phyloP scores from a whole-genome alignment of 2,113 vertebrate species.

The Sphaerodactylus townsendi region DNA sequence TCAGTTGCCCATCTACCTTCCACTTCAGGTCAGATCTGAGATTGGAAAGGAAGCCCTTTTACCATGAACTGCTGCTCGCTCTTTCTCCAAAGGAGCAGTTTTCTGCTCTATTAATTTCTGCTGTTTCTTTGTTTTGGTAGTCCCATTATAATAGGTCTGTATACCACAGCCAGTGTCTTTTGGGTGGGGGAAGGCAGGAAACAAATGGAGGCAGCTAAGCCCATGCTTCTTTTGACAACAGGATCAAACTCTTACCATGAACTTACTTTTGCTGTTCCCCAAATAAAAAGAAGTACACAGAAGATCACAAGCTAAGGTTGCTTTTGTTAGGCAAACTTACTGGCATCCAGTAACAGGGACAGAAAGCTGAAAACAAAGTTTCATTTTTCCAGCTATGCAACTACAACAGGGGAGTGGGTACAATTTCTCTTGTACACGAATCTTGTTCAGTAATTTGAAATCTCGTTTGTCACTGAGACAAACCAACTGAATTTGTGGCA shows the following conservation, averaged over 20 bases:
- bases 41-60: constrained; percentile 48
- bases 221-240: neutral
- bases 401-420: constrained; percentile 12
- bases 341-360: neutral
- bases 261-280: neutral
- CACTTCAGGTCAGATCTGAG: constrained; percentile 5
- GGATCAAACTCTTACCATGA: constrained; percentile 21
- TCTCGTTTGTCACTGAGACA: neutral
- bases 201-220: constrained; percentile 35
- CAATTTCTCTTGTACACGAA: neutral
- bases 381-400: constrained; percentile 23
- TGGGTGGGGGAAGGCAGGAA: constrained; percentile 28
- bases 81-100: constrained; percentile 32
- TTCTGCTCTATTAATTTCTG: constrained; percentile 62
- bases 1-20: neutral
- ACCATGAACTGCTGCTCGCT: constrained; percentile 38
- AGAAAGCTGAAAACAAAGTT: constrained; percentile 3
- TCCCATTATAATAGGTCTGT: constrained; percentile 57
- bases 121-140: constrained; percentile 41
- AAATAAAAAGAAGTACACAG: constrained; percentile 1
- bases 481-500: neutral
- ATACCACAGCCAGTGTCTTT: constrained; percentile 44
- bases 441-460: neutral
- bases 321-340: too few species aligned
- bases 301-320: neutral